Percentiles rank a stretch among this genome's conserved stretches.
Conservation (phyloP, 64 coral and sea anemone genomes). For the Montipora cactus region DNA sequence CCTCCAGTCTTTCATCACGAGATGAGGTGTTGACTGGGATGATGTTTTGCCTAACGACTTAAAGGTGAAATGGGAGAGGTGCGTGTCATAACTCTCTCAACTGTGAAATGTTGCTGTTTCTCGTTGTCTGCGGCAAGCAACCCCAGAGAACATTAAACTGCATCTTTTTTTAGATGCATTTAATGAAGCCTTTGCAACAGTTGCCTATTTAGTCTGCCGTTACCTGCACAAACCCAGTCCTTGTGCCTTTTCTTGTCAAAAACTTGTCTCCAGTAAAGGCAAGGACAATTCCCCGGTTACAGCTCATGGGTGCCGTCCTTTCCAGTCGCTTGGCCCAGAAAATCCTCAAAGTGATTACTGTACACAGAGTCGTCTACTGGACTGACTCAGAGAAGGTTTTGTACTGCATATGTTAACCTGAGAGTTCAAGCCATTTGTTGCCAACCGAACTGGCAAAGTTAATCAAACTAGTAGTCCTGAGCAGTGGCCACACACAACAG, state of each 20-base stretch:
- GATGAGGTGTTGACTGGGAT: conserved; percentile 4
- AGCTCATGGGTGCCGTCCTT: conserved; percentile 71
- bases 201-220: conserved; percentile 55
- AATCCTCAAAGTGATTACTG: conserved; percentile 35
- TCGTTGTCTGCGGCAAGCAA: conserved; percentile 44
- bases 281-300: conserved; percentile 43
- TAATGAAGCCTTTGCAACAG: conserved; percentile 65
- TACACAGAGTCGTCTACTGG: conserved; percentile 56
- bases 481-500: conserved; percentile 28
- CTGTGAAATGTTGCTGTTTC: conserved; percentile 60
- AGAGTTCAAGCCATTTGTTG: conserved; percentile 74
- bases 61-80: conserved; percentile 33
- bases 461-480: conserved; percentile 31
- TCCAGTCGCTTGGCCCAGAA: conserved; percentile 39
- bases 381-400: conserved; percentile 61
- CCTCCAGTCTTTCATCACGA: too few species aligned
- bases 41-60: conserved; percentile 8
- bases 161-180: conserved; percentile 67
- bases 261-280: conserved; percentile 49
- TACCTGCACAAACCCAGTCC: conserved; percentile 8
- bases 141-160: conserved; percentile 39
- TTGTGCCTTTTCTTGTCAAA: conserved; percentile 50
- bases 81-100: conserved; percentile 45
- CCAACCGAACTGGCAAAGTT: conserved; percentile 54
- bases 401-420: conserved; percentile 32